Evolutionary conservation across 2,888 invertebrate species (phyloP), one percentile per base, ranked within the genome.

Genomic region (Empis stercorea): DNA sequence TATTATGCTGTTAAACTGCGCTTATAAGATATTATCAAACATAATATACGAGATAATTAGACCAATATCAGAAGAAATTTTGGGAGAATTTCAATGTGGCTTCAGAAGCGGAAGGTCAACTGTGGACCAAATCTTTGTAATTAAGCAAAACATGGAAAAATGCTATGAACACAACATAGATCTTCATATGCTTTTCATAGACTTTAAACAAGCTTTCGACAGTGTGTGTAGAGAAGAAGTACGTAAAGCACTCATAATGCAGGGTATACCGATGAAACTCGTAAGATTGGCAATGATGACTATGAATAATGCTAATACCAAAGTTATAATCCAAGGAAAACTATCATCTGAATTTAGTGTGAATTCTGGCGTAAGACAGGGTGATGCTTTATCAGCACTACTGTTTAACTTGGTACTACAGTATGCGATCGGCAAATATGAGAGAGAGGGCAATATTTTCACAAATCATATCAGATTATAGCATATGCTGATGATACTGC

Each of bases 121-220:
- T n/a, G 10, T n/a, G 13, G 43, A 9, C n/a, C 13, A 30, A 43
- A n/a, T 43, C 1, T 30, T 43, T 30, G 10, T 17, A 14, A 14
- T 34, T 10, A 32, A 16, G 11, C 44, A 44, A 14, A 16, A 14
- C 6, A 36, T 36, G 17, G 44, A 44, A 14, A 44, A 44, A 36
- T 36, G 36, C 14, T 44, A n/a, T 34, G 44, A 36, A 16, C 36
- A 44, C 20, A 44, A 44, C 44, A 44, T 36, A 6, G 44, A 44
- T 11, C 13, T 44, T 7, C 37, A 44, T 17, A 34, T 36, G 36
- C 36, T 44, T 13, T 44, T 44, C 15, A 36, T 34, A 13, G 43
- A 43, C 17, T 43, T 43, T 30, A 43, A 43, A 7, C 14, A 43
- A 43, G 43, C 32, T 11, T 36, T 36, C 20, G 34, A 44, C 23